Percentiles rank a stretch among this genome's conserved stretches.
Conservation (phyloP, 2,888 invertebrate species). For the Plagodis dolabraria region DNA sequence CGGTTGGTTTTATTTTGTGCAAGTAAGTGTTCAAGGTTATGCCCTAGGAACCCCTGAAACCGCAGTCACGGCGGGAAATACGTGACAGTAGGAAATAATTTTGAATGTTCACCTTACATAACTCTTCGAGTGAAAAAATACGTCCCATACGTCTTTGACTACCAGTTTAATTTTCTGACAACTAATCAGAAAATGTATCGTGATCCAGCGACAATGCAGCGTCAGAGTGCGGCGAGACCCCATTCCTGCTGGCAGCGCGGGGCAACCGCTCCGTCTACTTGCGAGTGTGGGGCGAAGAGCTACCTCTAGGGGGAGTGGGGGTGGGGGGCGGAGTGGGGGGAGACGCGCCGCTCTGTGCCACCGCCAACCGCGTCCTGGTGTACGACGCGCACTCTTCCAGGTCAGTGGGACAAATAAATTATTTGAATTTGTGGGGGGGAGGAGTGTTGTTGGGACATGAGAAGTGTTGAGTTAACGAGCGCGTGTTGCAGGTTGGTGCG, state of each 20-base stretch:
- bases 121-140: too few relatives aligned
- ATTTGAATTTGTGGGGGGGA: too few relatives aligned
- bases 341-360: slow-evolving; percentile 89
- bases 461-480: neutral
- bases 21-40: too few relatives aligned
- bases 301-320: slow-evolving; percentile 87
- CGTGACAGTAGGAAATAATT: too few relatives aligned
- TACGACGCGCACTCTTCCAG: slow-evolving; percentile 87
- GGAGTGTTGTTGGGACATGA: too few relatives aligned
- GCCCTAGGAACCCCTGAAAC: too few relatives aligned
- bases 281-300: slow-evolving; percentile 92
- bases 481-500: slow-evolving; percentile 65
- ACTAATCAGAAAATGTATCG: too few relatives aligned
- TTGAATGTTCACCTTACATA: too few relatives aligned
- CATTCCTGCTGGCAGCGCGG: slow-evolving; percentile 92
- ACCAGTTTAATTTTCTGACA: too few relatives aligned
- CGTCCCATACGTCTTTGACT: too few relatives aligned
- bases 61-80: too few relatives aligned
- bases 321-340: slow-evolving; percentile 87
- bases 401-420: neutral
- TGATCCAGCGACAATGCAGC: slow-evolving; percentile 44
- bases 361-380: slow-evolving; percentile 91
- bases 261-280: slow-evolving; percentile 92
- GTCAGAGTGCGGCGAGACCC: slow-evolving; percentile 89
- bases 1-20: too few relatives aligned